Evolutionary conservation across 2,113 vertebrate genomes (phyloP), one percentile per base, ranked within the genome.

Genomic region (Scartelaos histophorus): DNA sequence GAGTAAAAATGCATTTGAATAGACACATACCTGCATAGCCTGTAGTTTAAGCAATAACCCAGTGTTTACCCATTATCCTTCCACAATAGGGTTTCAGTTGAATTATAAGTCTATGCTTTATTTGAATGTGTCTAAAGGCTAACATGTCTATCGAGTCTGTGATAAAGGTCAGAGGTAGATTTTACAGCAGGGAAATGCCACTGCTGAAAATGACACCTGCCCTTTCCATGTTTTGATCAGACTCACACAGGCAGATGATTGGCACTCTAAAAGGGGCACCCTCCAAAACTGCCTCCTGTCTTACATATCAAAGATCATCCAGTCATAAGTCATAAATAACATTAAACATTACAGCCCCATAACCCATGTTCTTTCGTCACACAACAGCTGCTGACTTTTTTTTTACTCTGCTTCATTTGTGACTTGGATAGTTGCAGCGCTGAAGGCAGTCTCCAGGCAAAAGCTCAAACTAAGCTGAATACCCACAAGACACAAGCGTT

Each of bases 171-270:
- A 94, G 81, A 88, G 85, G 79, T 85, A 91, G 77, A 69, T 78
- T 83, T 82, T 73, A 64, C 74, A 66, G 78, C 68, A 64, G 71
- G 76, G 62, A 81, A 86, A 73, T 51, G 56, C 70, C 82, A 77
- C 49, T 62, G 68, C 79, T 91, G 88, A 92, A 94, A 93, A 83
- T 64, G 88, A 94, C 89, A 91, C 91, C 89, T 87, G 78, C 88
- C 90, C 89, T 91, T 90, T 87, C 71, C 87, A 88, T 93, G 92
- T 93, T 93, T 93, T 87, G 74, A 92, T 89, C 87, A 58, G 60
- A 74, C 78, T 72, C 79, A 77, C 80, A 84, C 81, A 74, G 82
- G 70, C 78, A 75, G 86, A 78, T 85, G 80, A 79, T 47, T 88
- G 83, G 62, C 82, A 87, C 87, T 89, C 81, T 85, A 66, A 57